Evolutionary conservation across 2,888 invertebrate species (phyloP).

Genomic region (Thereva nobilitata): DNA sequence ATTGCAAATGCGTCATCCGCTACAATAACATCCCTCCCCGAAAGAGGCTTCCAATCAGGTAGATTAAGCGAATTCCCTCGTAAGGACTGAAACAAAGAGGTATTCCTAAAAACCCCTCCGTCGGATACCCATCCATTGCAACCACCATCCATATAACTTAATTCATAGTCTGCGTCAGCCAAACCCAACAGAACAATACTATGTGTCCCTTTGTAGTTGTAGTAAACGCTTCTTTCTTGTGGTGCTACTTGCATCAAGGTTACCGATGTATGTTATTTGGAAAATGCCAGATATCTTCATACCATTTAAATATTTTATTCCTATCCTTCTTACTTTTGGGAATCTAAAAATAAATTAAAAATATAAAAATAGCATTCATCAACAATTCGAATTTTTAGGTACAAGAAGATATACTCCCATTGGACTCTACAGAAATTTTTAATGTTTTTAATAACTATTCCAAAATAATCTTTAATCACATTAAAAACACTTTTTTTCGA

Average conservation of each 20-base stretch:
- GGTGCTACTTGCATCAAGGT: too few relatives aligned
- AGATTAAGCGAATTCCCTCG: conserved; percentile 1
- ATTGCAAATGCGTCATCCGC: too few relatives aligned
- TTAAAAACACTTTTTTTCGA: too few relatives aligned
- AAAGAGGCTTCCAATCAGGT: conserved; percentile 6
- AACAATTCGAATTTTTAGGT: too few relatives aligned
- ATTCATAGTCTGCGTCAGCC: conserved; percentile 2
- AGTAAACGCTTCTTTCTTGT: conserved; percentile 1
- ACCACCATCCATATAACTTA: conserved; percentile 4
- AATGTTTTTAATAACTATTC: too few relatives aligned
- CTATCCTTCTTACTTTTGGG: neutral
- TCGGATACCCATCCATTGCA: conserved; percentile 7
- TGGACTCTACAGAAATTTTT: too few relatives aligned
- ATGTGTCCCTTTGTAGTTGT: conserved; percentile 9
- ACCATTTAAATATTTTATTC: conserved; percentile 3
- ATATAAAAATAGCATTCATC: too few relatives aligned
- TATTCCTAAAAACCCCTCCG: conserved; percentile 7
- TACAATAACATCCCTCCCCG: neutral
- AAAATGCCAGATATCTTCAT: too few relatives aligned
- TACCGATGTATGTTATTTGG: too few relatives aligned
- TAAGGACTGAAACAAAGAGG: neutral
- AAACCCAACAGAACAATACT: conserved; percentile 11
- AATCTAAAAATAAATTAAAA: conserved; percentile 12
- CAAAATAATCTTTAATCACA: too few relatives aligned
- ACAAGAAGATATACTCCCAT: too few relatives aligned